phyloP scores from a whole-genome alignment of 1,140 invertebrate genomes.

The Drosophila tsacasi region DNA sequence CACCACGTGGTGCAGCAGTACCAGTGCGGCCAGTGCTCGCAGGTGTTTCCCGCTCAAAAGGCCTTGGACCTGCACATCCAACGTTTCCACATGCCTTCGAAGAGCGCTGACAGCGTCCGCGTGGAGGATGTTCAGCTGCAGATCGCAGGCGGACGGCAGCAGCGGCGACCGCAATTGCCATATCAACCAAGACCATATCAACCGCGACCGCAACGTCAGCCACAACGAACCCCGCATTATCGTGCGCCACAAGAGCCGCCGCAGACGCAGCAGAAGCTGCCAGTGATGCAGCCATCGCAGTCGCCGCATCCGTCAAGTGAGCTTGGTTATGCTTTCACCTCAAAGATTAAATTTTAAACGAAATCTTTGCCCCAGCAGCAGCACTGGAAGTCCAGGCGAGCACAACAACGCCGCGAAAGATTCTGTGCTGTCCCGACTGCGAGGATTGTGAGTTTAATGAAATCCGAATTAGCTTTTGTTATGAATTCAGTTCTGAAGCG shows the following conservation, averaged over 20 bases:
- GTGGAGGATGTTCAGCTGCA: slow-evolving; percentile 77
- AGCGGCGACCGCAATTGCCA: not conserved
- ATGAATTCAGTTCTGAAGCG: not conserved
- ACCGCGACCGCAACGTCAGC: slow-evolving; percentile 5
- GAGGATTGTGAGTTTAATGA: slow-evolving; percentile 67
- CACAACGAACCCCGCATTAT: slow-evolving; percentile 1
- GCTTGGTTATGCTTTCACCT: slow-evolving; percentile 16
- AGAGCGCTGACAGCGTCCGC: slow-evolving; percentile 28
- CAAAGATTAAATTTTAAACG: slow-evolving; percentile 10
- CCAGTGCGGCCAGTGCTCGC: slow-evolving; percentile 76
- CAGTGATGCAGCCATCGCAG: slow-evolving; percentile 9
- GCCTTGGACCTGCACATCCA: slow-evolving; percentile 75
- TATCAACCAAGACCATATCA: slow-evolving; percentile 32
- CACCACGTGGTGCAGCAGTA: slow-evolving; percentile 73
- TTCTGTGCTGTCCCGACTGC: slow-evolving; percentile 80
- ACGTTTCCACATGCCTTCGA: slow-evolving; percentile 57
- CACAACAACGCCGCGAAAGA: slow-evolving; percentile 43
- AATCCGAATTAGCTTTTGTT: not conserved
- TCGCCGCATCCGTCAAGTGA: slow-evolving; percentile 50
- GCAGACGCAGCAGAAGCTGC: slow-evolving; percentile 30
- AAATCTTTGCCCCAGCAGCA: slow-evolving; percentile 14
- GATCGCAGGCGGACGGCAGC: slow-evolving; percentile 33
- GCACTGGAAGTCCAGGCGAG: slow-evolving; percentile 48
- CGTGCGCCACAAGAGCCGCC: slow-evolving; percentile 31
- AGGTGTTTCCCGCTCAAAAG: slow-evolving; percentile 76